These are phyloP conservation scores for Sylvia borin DNA, from an alignment of 2,797 vertebrate species.

Conservation along the genomic window DNA sequence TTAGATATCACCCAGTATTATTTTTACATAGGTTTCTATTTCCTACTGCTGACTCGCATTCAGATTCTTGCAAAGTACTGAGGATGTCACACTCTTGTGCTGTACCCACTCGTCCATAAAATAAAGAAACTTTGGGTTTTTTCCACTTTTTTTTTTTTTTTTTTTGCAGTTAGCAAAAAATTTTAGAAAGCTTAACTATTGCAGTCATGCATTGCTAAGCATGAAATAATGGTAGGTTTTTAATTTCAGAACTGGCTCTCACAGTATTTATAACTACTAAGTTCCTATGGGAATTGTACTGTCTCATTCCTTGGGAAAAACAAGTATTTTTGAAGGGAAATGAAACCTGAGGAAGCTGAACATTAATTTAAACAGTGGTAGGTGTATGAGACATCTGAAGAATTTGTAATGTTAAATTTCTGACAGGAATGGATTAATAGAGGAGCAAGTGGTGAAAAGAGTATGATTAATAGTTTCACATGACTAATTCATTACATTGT, in stretches of 20 bases:
- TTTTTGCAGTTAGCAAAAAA: not conserved
- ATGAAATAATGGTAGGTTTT: not conserved
- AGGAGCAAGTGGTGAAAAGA: not conserved
- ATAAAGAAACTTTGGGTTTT: not conserved
- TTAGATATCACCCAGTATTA: not conserved
- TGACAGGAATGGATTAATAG: constrained; percentile 40
- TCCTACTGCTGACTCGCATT: not conserved
- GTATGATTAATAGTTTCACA: constrained; percentile 57
- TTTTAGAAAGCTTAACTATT: not conserved
- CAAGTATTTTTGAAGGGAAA: not conserved
- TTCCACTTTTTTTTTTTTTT: not conserved
- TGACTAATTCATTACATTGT: constrained; percentile 49
- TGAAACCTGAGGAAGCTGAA: not conserved
- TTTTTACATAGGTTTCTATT: not conserved
- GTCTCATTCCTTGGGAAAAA: not conserved
- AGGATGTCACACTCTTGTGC: not conserved
- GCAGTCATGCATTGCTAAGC: not conserved
- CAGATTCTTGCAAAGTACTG: not conserved
- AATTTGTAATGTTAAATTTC: constrained; percentile 41
- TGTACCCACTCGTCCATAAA: not conserved
- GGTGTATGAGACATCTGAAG: not conserved
- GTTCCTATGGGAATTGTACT: not conserved
- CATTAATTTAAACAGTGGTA: constrained; percentile 35
- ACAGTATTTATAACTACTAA: not conserved
- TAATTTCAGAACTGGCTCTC: not conserved